Base-by-base conservation (phyloP, 2,888 invertebrate genomes). In the Arrhopalites spinosus region DNA sequence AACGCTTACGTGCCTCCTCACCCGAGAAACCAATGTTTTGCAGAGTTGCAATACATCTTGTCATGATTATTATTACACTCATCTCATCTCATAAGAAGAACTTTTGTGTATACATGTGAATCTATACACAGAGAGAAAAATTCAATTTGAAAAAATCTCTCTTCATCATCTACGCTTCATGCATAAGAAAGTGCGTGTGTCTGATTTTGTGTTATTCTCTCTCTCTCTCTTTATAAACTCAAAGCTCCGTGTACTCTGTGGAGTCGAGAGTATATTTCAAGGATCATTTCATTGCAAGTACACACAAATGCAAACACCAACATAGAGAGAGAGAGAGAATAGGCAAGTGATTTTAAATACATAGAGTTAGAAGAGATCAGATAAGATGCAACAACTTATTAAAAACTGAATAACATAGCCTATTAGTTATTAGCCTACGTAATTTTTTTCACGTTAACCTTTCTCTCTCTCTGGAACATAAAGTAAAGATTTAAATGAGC, bases 11-110 rank as follows among this genome's bases (percentile, higher is more conserved):
- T 71, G 71, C 71, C 53, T 68, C 59, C 71, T 45, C 69, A 69
- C 27, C 69, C 69, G 53, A 69, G 53, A 27, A 59, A 59, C 36
- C 59, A 66, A 45, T 71, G 71, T 71, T 71, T 71, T 43, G 71
- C 71, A 71, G 71, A 59, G 71, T n/a, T 71, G 71, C 71, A 59
- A 71, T 71, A 71, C 71, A 71, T 71, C 71, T 71, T 71, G 71
- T 71, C 71, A 71, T 71, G 71, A 71, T 70, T 71, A 71, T 71
- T 71, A 71, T 71, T 36, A 71, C 71, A 27, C 47, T 68, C 27
- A 68, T 47, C 68, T 50, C 50, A 23, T 25, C 25, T 29, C 25
- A 50, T 27, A 7, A 45, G 45, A 45, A 30, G 3, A 13, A 56
- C 1, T 23, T 56, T 2, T 56, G 53, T n/a, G 2, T 23, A 27